Conservation (phyloP, 2,888 invertebrate genomes). For the Dynastes tityus region DNA sequence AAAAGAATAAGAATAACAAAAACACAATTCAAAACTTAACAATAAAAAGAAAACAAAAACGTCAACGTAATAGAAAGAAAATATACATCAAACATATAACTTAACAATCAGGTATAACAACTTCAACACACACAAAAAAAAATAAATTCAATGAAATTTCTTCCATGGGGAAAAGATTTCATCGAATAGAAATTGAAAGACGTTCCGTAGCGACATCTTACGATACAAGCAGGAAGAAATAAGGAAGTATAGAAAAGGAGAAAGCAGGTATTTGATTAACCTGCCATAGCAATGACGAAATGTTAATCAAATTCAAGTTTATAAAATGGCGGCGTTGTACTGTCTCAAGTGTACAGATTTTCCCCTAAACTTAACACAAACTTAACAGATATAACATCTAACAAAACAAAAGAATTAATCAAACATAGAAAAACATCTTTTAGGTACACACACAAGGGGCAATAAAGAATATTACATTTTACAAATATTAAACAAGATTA, state of each 20-base stretch:
- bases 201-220: constrained; percentile 8
- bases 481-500: no score
- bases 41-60: background rate
- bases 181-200: constrained; percentile 14
- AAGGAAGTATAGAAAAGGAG: background rate
- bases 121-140: background rate
- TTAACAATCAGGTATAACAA: background rate
- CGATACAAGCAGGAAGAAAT: background rate
- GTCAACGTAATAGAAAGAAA: constrained; percentile 1
- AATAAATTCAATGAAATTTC: background rate
- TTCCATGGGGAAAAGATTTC: background rate
- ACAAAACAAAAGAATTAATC: background rate
- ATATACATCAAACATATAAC: background rate
- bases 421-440: background rate
- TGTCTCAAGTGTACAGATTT: constrained; percentile 29
- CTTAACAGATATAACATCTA: background rate
- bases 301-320: background rate
- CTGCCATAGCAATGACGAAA: background rate
- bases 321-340: constrained; percentile 19
- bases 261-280: background rate
- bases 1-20: background rate
- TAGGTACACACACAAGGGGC: no score
- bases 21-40: constrained; percentile 6
- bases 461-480: no score
- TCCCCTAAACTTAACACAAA: constrained; percentile 33